Base-by-base conservation (phyloP, 2,888 invertebrate genomes). In the Torymus auratus region DNA sequence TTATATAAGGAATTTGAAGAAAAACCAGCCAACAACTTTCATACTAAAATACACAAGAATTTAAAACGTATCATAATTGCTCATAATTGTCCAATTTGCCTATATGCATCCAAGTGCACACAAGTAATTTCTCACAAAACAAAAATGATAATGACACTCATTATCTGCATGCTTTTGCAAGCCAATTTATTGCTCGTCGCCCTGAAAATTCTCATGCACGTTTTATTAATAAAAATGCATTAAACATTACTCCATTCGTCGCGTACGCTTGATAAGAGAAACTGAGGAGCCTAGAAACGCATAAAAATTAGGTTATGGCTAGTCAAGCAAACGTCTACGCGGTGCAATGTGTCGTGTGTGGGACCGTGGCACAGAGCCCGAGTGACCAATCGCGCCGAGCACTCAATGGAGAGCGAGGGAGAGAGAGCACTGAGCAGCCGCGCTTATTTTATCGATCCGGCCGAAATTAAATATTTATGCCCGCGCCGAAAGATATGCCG, bases 281-380 rank as follows among this genome's bases (percentile, higher is more conserved):
- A 41, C 41, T 7, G 41, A 41, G 41, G 41, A 41, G 41, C 41
- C n/a, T 68, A 13, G 12, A 50, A 17, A 62, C 20, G 23, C 14
- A 53, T 50, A 20, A 67, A 50, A 67, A 67, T 69, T 68, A 76
- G 76, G 76, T 76, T 76, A 76, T 76, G 68, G 58, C 17, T 55
- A 61, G 67, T 69, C 76, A 55, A 69, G 68, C 60, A n/a, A 75
- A 50, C 65, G 56, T 28, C 41, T 41, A 41, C 7, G 41, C 41
- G 5, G 5, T 7, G 41, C 41, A 1, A 1, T 7, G 7, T 10
- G 7, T 10, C 7, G 7, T 41, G 41, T 41, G 41, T 41, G 41
- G 41, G 41, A 41, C 41, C 41, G 41, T 41, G 41, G 41, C 41
- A 41, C 41, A 41, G 41, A 41, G 41, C n/a, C 65, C 13, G 41